Base-by-base conservation (phyloP, 2,113 vertebrate species). In the Gulo gulo region DNA sequence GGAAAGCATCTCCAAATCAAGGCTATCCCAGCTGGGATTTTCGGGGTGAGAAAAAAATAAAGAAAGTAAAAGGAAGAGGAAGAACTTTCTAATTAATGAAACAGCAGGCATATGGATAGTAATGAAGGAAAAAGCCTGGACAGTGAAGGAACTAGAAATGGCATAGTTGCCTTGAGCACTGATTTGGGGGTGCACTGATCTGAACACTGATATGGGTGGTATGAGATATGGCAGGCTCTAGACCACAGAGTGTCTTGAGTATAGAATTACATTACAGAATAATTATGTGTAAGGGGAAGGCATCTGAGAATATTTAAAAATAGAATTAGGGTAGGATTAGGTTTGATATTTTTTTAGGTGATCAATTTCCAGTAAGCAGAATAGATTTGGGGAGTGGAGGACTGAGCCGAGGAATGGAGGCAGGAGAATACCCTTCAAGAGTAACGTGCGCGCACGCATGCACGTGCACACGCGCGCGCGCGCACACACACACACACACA, bases 161-260 rank as follows among this genome's bases (percentile, higher is more conserved):
- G 15, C 6, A 6, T 9, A 6, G 45, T 20, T 13, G n/a, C 45
- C 2, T 42, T 12, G 15, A n/a, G 14, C 6, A 34, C 10, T 2
- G 12, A 42, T 23, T 24, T 4, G 5, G 3, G 23, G 14, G 39
- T 0, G 0, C 1, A 7, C 0, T 5, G 39, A 74, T 26, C 4
- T 12, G 29, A 36, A 3, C 13, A 39, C 15, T 20, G n/a, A 39
- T 12, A 15, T 11, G 29, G 13, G 5, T 4, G 6, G 21, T 0
- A 4, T 20, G 74, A 87, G 26, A 24, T 4, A 0, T 0, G 10
- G 67, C 7, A 15, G 6, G 3, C 6, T 39, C 71, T 16, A 36
- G 36, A 52, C 8, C 55, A 76, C 55, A 45, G 24, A n/a, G 34
- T 6, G 6, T 45, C 61, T 31, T n/a, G 4, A 85, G 24, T 6